Evolutionary conservation across 2,113 vertebrate species (phyloP), one percentile per base, ranked within the genome.

Genomic region (Grus americana): DNA sequence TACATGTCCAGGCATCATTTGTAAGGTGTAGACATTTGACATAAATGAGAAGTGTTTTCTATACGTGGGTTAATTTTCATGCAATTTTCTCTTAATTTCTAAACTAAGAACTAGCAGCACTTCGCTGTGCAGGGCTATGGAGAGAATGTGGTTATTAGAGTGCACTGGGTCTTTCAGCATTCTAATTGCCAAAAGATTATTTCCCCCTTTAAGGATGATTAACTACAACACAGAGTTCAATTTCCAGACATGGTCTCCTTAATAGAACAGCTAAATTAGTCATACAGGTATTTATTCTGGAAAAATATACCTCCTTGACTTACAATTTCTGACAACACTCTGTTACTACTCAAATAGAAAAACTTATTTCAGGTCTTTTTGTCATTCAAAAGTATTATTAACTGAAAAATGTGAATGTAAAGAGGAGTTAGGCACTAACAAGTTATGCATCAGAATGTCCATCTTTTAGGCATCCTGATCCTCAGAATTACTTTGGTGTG

Each of bases 181-280:
- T 91, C 80, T 92, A 91, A 92, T 95, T 75, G 30, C 49, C 52
- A 26, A 57, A 93, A 95, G 68, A 93, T 86, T 92, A 85, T 92
- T 93, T 93, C 22, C 36, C 57, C 38, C 47, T 87, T 92, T 73
- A 82, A 79, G 76, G 49, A 79, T 89, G 68, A 93, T 92, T 96
- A 94, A 62, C 57, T 92, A 27, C 40, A 87, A 92, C 30, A 85
- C 32, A 84, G 59, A 96, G 32, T 36, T 94, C 79, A 72, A 27
- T 95, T 96, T 94, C 58, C 61, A 85, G 66, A 75, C 27, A 34
- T 23, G 20, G 36, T 19, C 10, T 93, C 22, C 61, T 57, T 89
- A 88, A 92, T 16, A 94, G 65, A 92, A 86, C 20, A 75, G 36
- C 65, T 91, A 62, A 92, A 94, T 92, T 87, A 70, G 27, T 40